Percentiles rank a stretch among this genome's conserved stretches.
Evolutionary conservation across 1,140 invertebrate genomes (phyloP).

Genomic region (Drosophila littoralis): DNA sequence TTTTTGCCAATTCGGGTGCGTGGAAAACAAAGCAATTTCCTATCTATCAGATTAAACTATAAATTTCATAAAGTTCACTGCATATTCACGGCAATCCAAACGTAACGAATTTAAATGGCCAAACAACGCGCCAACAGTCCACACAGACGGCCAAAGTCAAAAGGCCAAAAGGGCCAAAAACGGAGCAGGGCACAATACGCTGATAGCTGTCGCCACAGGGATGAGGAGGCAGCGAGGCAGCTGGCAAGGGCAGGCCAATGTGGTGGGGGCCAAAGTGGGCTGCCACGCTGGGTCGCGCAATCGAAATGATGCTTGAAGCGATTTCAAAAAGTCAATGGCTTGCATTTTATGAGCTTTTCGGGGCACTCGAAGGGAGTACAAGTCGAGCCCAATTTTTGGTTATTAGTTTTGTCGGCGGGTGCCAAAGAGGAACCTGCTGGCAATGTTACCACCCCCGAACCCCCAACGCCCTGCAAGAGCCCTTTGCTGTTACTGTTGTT

Average conservation of each 20-base stretch:
- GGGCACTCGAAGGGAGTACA: constrained; percentile 31
- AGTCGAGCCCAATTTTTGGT: constrained; percentile 70
- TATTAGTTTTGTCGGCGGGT: constrained; percentile 60
- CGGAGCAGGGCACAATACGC: constrained; percentile 7
- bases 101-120: constrained; percentile 82
- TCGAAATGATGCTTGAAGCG: constrained; percentile 80
- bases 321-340: constrained; percentile 81
- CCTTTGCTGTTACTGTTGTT: constrained; percentile 15
- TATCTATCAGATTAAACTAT: constrained; percentile 83
- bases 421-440: not conserved
- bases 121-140: constrained; percentile 63
- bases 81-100: constrained; percentile 81
- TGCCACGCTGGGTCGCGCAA: constrained; percentile 36
- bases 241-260: not conserved
- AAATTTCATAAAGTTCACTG: constrained; percentile 82
- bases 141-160: constrained; percentile 60
- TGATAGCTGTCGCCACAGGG: constrained; percentile 1
- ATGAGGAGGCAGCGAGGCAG: not conserved
- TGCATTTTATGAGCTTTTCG: constrained; percentile 77
- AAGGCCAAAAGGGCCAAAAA: constrained; percentile 50
- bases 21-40: constrained; percentile 81
- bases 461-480: too few species aligned
- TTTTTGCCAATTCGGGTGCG: constrained; percentile 39
- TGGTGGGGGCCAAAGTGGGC: not conserved
- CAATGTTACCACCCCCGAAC: not conserved